Conservation (phyloP, 1,140 invertebrate genomes). For the Cydia pomonella region DNA sequence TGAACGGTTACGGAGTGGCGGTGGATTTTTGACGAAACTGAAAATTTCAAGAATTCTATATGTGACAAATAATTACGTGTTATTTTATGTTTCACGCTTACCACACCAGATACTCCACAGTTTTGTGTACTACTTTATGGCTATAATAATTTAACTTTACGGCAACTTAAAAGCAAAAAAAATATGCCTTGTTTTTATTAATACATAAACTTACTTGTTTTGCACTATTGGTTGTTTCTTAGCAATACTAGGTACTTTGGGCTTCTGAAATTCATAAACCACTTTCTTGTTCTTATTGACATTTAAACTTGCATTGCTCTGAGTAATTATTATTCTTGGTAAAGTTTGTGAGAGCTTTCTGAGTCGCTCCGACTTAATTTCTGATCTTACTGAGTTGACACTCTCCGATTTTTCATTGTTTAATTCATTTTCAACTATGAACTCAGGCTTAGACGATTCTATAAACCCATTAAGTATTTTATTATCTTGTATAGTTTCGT, state of each 20-base stretch:
- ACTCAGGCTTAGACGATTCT: slow-evolving; percentile 42
- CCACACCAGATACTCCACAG: no score
- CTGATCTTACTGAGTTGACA: slow-evolving; percentile 47
- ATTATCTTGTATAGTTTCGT: slow-evolving; percentile 56
- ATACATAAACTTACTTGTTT: slow-evolving; percentile 27
- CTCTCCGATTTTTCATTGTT: slow-evolving; percentile 46
- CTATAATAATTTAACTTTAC: no score
- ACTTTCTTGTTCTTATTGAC: slow-evolving; percentile 38
- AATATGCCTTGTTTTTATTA: neutral
- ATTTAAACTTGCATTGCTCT: slow-evolving; percentile 64
- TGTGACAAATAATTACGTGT: neutral
- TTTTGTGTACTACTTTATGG: no score
- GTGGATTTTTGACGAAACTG: slow-evolving; percentile 42
- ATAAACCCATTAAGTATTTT: slow-evolving; percentile 35
- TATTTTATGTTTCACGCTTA: neutral
- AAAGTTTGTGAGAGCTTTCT: slow-evolving; percentile 64
- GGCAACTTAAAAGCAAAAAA: no score
- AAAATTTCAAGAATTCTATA: slow-evolving; percentile 7
- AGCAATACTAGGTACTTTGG: neutral
- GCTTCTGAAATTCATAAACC: slow-evolving; percentile 22
- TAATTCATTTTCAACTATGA: slow-evolving; percentile 56
- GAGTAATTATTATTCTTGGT: slow-evolving; percentile 72
- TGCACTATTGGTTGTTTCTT: neutral
- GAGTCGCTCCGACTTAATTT: slow-evolving; percentile 60
- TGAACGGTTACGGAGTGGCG: slow-evolving; percentile 42